These are phyloP conservation scores for Drosophila planitibia DNA, from an alignment of 2,888 invertebrate species.

Conservation along the genomic window DNA sequence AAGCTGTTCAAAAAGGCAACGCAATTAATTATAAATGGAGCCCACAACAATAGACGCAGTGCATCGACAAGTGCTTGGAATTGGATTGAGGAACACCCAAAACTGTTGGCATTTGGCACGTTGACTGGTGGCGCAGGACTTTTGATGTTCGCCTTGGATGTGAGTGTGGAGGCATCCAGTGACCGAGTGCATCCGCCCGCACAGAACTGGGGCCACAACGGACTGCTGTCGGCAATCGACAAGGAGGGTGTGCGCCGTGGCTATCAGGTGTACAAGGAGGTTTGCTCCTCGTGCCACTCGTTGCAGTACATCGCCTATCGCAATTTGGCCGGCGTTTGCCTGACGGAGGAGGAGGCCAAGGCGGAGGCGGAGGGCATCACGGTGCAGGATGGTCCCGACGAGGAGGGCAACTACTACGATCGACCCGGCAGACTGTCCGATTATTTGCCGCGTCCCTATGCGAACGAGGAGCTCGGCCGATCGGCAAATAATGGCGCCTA, in stretches of 20 bases:
- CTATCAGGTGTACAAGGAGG: constrained; percentile 99
- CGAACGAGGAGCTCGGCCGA: constrained; percentile 98
- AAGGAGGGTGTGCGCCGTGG: constrained; percentile 95
- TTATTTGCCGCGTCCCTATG: constrained; percentile 95
- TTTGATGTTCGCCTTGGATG: constrained; percentile 92
- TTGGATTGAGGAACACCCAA: constrained; percentile 28
- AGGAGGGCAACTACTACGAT: constrained; percentile 94
- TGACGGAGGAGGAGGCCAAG: constrained; percentile 98
- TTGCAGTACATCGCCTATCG: constrained; percentile 96
- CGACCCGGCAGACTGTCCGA: constrained; percentile 98
- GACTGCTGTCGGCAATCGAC: constrained; percentile 91
- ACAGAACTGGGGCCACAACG: constrained; percentile 94
- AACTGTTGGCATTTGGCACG: constrained; percentile 89
- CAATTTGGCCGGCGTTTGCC: constrained; percentile 94
- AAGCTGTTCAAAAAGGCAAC: constrained; percentile 41
- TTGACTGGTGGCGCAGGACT: constrained; percentile 94
- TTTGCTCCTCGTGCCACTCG: constrained; percentile 99
- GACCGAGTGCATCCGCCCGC: constrained; percentile 92
- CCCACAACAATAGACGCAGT: constrained; percentile 15
- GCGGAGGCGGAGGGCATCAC: constrained; percentile 95
- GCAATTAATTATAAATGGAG: constrained; percentile 6
- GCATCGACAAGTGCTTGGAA: constrained; percentile 7
- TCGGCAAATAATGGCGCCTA: constrained; percentile 98
- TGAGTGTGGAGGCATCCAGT: constrained; percentile 93
- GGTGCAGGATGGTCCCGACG: constrained; percentile 93